Evolutionary conservation across 2,113 vertebrate species (phyloP).

Genomic region (Pelvicachromis taeniatus): DNA sequence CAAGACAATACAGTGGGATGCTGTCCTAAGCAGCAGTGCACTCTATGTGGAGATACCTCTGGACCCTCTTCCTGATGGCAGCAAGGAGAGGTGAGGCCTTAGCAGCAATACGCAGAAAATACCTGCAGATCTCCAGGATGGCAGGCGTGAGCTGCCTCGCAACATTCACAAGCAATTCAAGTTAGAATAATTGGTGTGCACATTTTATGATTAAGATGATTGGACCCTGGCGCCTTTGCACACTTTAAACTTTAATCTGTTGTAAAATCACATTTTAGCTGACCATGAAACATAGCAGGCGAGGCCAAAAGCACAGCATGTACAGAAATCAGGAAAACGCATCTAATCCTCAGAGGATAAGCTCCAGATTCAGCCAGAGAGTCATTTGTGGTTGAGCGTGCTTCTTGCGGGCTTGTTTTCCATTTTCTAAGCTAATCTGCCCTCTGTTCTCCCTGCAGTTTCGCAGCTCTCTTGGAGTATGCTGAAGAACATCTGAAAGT

Average conservation of each 20-base stretch:
- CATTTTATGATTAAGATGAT: neutral
- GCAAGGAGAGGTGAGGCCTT: constrained; percentile 76
- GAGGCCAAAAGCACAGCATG: neutral
- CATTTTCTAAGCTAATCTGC: neutral
- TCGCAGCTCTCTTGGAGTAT: constrained; percentile 75
- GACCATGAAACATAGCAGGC: neutral
- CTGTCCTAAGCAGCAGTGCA: constrained; percentile 66
- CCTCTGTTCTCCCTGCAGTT: constrained; percentile 48
- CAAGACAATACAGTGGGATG: constrained; percentile 74
- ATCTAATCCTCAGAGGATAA: neutral
- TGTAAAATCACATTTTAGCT: neutral
- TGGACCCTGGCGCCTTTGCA: neutral
- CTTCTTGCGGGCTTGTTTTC: neutral
- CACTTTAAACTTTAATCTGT: neutral
- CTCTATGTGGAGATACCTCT: constrained; percentile 77
- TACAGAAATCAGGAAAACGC: neutral
- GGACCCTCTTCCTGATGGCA: constrained; percentile 76
- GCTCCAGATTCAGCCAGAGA: neutral
- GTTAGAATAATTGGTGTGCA: neutral
- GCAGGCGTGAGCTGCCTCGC: neutral
- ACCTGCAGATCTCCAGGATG: neutral
- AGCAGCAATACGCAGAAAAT: neutral
- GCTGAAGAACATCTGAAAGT: constrained; percentile 82
- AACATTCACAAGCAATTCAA: neutral
- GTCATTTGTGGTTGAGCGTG: neutral